These are phyloP conservation scores for Mastomys coucha DNA, from an alignment of 2,113 vertebrate species.

Conservation along the genomic window DNA sequence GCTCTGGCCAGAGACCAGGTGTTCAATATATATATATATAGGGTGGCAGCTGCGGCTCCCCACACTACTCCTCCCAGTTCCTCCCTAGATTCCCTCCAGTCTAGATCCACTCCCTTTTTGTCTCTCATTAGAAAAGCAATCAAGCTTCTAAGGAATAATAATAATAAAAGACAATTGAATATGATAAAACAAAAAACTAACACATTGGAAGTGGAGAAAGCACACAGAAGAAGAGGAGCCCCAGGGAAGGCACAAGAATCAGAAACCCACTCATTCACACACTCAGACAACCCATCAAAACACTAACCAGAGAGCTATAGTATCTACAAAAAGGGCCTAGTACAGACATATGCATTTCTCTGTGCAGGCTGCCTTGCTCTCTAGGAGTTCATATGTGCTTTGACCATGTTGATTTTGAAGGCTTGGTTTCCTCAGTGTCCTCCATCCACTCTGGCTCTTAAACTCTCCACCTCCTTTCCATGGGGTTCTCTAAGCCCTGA, in stretches of 20 bases:
- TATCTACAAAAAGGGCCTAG: neutral
- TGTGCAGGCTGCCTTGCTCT: neutral
- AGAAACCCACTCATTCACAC: neutral
- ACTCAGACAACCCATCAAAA: neutral
- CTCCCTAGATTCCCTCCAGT: neutral
- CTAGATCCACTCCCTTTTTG: neutral
- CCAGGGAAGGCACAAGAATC: neutral
- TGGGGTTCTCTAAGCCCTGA: neutral
- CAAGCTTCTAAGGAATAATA: neutral
- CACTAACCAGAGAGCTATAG: neutral
- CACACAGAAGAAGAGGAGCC: neutral
- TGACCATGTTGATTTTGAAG: neutral
- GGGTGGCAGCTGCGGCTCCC: too few species aligned
- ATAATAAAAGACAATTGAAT: neutral
- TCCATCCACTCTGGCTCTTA: neutral
- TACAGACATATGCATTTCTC: neutral
- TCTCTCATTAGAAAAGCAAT: neutral
- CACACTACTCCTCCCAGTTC: neutral
- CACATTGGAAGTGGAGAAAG: neutral
- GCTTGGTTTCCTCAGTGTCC: neutral
- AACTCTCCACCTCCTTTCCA: neutral
- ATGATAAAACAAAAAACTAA: neutral
- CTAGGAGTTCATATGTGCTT: neutral
- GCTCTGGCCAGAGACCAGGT: too few species aligned
- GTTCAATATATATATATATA: too few species aligned